Conservation (phyloP, 2,888 invertebrate genomes). For the Chesias legatella region DNA sequence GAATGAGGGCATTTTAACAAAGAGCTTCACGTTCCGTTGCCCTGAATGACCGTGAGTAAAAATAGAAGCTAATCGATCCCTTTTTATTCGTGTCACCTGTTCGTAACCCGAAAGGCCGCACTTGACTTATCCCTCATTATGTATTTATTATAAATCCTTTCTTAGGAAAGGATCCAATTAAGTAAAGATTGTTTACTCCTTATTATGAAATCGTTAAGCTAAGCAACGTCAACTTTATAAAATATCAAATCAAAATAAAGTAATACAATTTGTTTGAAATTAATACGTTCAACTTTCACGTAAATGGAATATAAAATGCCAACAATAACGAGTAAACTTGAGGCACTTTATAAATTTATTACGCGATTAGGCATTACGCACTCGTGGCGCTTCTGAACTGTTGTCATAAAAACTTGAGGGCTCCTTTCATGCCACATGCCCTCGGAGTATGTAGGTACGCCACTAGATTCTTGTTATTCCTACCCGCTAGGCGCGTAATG, state of each 20-base stretch:
- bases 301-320: slow-evolving; percentile 33
- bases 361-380: slow-evolving; percentile 46
- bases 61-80: slow-evolving; percentile 78
- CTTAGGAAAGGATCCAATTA: too few relatives aligned
- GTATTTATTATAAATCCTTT: neutral
- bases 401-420: slow-evolving; percentile 48
- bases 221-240: too few relatives aligned
- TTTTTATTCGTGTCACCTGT: slow-evolving; percentile 71
- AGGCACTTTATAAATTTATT: slow-evolving; percentile 44
- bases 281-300: slow-evolving; percentile 29
- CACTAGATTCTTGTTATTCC: slow-evolving; percentile 26
- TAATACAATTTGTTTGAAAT: slow-evolving; percentile 29
- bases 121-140: slow-evolving; percentile 16
- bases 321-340: slow-evolving; percentile 39
- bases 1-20: slow-evolving; percentile 23
- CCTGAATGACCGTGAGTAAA: slow-evolving; percentile 60
- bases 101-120: slow-evolving; percentile 38
- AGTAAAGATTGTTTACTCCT: too few relatives aligned
- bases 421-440: slow-evolving; percentile 33
- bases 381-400: slow-evolving; percentile 42
- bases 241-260: too few relatives aligned
- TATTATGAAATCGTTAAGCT: too few relatives aligned
- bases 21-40: slow-evolving; percentile 34
- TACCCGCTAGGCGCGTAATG: slow-evolving; percentile 14
- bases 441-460: slow-evolving; percentile 24